phyloP scores from a whole-genome alignment of 2,113 vertebrate genomes.

The Steatornis caripensis region DNA sequence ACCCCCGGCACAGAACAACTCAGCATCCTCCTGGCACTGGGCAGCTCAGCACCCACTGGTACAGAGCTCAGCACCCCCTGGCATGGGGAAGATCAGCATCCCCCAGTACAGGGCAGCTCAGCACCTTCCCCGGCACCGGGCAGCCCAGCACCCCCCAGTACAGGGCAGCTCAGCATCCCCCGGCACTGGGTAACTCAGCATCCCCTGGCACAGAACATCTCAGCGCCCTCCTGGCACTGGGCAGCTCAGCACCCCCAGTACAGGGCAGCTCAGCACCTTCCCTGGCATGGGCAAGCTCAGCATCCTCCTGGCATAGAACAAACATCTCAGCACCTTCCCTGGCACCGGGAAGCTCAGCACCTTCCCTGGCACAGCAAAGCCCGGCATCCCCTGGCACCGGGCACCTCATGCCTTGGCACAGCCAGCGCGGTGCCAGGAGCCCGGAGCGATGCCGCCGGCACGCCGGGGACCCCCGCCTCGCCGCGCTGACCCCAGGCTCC shows the following conservation, averaged over 20 bases:
- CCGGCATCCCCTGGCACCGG: too few relatives aligned
- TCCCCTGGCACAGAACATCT: neutral
- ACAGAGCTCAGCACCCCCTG: too few relatives aligned
- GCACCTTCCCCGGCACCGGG: neutral
- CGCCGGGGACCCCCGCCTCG: neutral
- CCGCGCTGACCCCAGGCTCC: neutral
- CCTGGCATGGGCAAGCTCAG: neutral
- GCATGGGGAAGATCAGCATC: neutral
- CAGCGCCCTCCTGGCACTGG: neutral
- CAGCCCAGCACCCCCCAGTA: neutral
- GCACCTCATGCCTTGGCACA: neutral
- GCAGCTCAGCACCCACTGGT: too few relatives aligned
- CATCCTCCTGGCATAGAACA: neutral
- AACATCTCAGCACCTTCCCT: neutral
- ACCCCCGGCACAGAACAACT: too few relatives aligned
- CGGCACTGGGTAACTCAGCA: neutral
- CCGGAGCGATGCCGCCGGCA: neutral
- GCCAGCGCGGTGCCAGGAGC: neutral
- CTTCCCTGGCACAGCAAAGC: neutral
- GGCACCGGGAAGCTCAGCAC: neutral
- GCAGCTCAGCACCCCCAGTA: neutral
- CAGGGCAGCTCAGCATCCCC: neutral
- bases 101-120: too few relatives aligned
- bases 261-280: neutral
- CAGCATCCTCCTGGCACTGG: too few relatives aligned